phyloP scores from a whole-genome alignment of 2,797 vertebrate genomes.

The Anisognathus igniventris region DNA sequence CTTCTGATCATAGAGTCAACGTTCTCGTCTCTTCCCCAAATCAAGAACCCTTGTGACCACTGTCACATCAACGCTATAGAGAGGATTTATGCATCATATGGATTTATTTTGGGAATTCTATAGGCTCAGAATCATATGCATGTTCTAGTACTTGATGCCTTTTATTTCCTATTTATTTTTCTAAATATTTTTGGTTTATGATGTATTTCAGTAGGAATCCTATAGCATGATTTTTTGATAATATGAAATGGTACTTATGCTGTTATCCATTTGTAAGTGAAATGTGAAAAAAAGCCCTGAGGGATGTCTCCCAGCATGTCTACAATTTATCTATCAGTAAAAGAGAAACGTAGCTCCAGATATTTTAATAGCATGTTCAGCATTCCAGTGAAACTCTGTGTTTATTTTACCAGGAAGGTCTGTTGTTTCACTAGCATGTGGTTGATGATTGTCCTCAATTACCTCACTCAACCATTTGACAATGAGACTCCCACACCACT shows the following conservation, averaged over 20 bases:
- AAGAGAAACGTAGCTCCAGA: background rate
- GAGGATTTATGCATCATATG: background rate
- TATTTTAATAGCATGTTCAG: background rate
- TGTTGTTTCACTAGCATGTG: background rate
- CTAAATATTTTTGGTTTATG: background rate
- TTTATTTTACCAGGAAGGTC: background rate
- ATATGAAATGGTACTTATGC: background rate
- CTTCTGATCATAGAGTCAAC: no score
- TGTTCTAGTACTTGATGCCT: background rate
- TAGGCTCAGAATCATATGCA: background rate
- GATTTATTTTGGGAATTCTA: background rate
- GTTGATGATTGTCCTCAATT: constrained; percentile 3
- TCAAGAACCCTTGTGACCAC: no score
- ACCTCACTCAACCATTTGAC: background rate
- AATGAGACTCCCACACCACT: background rate
- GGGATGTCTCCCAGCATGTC: background rate
- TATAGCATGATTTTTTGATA: constrained; percentile 12
- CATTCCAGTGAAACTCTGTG: background rate
- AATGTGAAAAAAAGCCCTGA: background rate
- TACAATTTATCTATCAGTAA: background rate
- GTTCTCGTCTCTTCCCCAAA: no score
- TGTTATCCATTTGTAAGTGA: constrained; percentile 7
- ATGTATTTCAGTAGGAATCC: background rate
- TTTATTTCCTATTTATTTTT: background rate
- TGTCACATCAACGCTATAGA: no score